Percentiles rank a stretch among this genome's conserved stretches.
phyloP scores from a whole-genome alignment of 2,797 vertebrate genomes.

The Botia kubotai region DNA sequence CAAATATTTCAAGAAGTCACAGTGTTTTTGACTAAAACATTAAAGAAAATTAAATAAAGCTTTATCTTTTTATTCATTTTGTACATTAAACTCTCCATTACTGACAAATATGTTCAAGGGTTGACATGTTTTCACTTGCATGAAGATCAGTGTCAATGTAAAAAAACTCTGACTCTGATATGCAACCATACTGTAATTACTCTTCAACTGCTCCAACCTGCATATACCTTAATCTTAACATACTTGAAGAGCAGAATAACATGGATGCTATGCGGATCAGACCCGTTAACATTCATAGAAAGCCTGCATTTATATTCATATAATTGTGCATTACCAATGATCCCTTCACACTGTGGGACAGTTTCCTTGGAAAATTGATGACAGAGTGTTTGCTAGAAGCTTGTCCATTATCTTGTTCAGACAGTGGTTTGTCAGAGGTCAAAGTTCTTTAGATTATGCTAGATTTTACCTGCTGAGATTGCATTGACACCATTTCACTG shows the following conservation, averaged over 20 bases:
- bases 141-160: no score
- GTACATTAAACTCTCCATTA: no score
- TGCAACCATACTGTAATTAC: no score
- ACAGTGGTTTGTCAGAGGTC: constrained; percentile 43
- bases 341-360: not conserved
- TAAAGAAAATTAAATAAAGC: no score
- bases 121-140: no score
- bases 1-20: no score
- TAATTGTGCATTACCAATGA: not conserved
- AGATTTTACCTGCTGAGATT: not conserved
- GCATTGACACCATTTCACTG: not conserved
- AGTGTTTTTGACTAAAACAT: no score
- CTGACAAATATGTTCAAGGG: no score
- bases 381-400: not conserved
- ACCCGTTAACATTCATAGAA: not conserved
- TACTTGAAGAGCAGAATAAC: not conserved
- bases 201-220: not conserved
- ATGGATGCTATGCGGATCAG: not conserved
- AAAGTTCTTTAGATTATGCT: constrained; percentile 19
- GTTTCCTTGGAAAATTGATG: not conserved
- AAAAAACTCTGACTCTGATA: no score
- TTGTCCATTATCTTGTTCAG: constrained; percentile 12
- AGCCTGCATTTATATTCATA: not conserved
- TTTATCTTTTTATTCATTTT: no score
- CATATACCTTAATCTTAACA: not conserved